Evolutionary conservation across 1,140 invertebrate species (phyloP).

Genomic region (Bicyclus anynana): DNA sequence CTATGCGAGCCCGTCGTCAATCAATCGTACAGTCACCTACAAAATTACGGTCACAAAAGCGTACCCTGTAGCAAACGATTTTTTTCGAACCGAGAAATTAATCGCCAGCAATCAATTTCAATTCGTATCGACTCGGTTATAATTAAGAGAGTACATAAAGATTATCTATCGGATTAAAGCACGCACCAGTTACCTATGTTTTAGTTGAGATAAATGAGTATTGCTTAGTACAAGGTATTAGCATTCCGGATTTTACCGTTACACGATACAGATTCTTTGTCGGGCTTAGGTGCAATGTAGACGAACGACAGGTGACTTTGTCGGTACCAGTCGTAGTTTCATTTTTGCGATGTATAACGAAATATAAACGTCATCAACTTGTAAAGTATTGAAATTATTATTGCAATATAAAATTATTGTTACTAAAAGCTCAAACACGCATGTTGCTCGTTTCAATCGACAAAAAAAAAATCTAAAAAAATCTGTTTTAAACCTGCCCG

Average conservation of each 20-base stretch:
- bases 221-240: slow-evolving; percentile 62
- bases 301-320: background rate
- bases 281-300: slow-evolving; percentile 27
- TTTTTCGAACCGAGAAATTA: slow-evolving; percentile 31
- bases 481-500: no score
- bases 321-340: no score
- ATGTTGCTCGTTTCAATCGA: no score
- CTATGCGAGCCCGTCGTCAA: background rate
- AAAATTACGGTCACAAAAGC: slow-evolving; percentile 16
- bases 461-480: no score
- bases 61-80: slow-evolving; percentile 19
- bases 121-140: slow-evolving; percentile 42
- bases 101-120: slow-evolving; percentile 44
- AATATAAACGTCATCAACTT: no score
- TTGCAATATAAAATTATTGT: no score
- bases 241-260: slow-evolving; percentile 69
- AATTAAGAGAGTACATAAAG: slow-evolving; percentile 53
- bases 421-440: no score
- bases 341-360: no score
- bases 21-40: slow-evolving; percentile 1
- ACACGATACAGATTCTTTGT: slow-evolving; percentile 69
- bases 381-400: no score
- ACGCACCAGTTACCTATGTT: slow-evolving; percentile 60
- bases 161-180: slow-evolving; percentile 55
- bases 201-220: slow-evolving; percentile 58